Base-by-base conservation (phyloP, 1,140 invertebrate species). In the Maconellicoccus hirsutus region DNA sequence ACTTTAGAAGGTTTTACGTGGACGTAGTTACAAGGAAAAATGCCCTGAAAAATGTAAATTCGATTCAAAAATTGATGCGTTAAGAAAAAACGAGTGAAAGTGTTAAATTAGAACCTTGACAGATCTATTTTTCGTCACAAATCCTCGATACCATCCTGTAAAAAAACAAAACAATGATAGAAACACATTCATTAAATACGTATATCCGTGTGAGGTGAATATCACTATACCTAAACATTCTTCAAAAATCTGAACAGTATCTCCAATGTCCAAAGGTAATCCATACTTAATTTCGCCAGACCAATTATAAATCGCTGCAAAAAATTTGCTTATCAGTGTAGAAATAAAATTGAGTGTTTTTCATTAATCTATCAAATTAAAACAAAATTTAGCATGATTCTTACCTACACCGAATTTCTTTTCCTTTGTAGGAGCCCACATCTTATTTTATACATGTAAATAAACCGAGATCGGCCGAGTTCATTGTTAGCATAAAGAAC, bases 271-370 rank as follows among this genome's bases (percentile, higher is more conserved):
- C 72, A 96, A 79, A 12, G 89, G 85, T 70, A 96, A 80, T 23
- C 90, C 91, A 76, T 88, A 89, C 70, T 86, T 85, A 22, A 87
- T 86, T 79, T 93, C 89, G 72, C 90, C 90, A 78, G 87, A 86
- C 89, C 90, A 95, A 78, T 93, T 94, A 82, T 93, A 93, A 71
- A 94, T 87, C 76, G 89, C 92, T 95, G 82, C 33, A 87, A 19
- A 72, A 59, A 23, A 33, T 19, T 1, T 52, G 42, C 19, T 69
- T 70, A 21, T 66, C 22, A 39, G 21, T 6, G 38, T 33, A 33
- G 23, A 52, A 70, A 33, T 25, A 1, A 39, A 39, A 70, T 39
- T 70, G 16, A 59, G 29, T 19, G 8, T 23, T 70, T 42, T 59
- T 72, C 14, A 19, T n/a, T n/a, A n/a, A n/a, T n/a, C n/a, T n/a